Base-by-base conservation (phyloP, 2,888 invertebrate species). In the Drosophila peninsularis region DNA sequence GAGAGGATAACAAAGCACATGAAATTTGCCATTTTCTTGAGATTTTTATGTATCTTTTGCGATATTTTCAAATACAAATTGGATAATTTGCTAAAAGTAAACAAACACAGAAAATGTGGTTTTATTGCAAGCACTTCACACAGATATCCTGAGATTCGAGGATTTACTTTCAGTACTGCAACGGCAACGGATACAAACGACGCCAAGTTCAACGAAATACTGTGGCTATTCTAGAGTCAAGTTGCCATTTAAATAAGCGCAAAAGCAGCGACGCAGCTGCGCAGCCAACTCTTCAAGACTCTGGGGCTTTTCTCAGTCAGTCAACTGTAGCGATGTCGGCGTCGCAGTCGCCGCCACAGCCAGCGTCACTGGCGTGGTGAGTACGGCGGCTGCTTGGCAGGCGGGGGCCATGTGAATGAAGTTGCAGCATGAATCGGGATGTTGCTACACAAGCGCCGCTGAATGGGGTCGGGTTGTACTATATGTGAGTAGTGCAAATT, bases 221-320 rank as follows among this genome's bases (percentile, higher is more conserved):
- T 92, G 91, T 92, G 90, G 87, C 89, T 78, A 91, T 92, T 92
- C 92, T 91, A 82, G 89, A 80, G 84, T 83, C 85, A 83, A 84
- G 89, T 91, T 91, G 90, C 88, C 87, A 90, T 92, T 76, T 92
- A 91, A 92, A 92, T 92, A 92, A 91, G 78, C 88, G 78, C 89
- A 52, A 80, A 76, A 65, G 71, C 73, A 75, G 62, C 66, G 68
- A 52, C 62, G 68, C 52, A 30, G 66, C 71, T 24, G 50, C 64
- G 58, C 52, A 36, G 63, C 39, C 14, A 56, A 36, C 45, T 27
- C 68, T 63, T 63, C 68, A 71, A 75, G 78, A 75, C 80, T 58
- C 68, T 66, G 71, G 47, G 78, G 58, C 50, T 50, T 74, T 80
- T 87, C 84, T 79, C 84, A 83, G 77, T 65, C 88, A 86, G 60